Conservation (phyloP, 2,113 vertebrate genomes). For the Dipodomys ordii region DNA sequence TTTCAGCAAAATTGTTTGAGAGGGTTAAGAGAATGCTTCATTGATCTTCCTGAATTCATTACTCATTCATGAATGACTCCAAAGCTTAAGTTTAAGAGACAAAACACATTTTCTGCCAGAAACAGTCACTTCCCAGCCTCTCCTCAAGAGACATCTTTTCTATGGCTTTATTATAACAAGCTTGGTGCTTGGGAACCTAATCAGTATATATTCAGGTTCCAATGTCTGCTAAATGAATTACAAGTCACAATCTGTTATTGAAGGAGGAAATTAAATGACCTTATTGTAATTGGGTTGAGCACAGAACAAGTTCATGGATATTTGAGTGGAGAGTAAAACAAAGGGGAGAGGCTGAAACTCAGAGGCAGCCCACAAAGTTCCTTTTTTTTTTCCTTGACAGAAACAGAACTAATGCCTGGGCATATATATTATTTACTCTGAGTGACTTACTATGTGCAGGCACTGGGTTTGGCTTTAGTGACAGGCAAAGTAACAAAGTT, state of each 20-base stretch:
- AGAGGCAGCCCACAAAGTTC: constrained; percentile 47
- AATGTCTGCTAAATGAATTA: constrained; percentile 80
- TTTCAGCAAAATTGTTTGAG: constrained; percentile 69
- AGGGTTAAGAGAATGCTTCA: constrained; percentile 73
- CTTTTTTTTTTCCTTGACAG: constrained; percentile 24
- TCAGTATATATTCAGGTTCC: constrained; percentile 81
- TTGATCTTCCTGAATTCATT: constrained; percentile 76
- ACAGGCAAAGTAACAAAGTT: neutral
- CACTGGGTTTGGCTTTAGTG: neutral
- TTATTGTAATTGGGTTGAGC: constrained; percentile 77
- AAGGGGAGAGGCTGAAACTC: constrained; percentile 57
- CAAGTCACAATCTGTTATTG: constrained; percentile 81
- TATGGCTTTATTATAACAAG: constrained; percentile 78
- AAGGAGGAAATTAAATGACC: constrained; percentile 84
- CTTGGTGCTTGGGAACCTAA: constrained; percentile 77
- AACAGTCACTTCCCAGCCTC: constrained; percentile 78
- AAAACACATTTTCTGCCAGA: constrained; percentile 83
- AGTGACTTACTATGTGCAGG: neutral
- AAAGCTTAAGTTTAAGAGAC: constrained; percentile 75
- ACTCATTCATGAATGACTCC: constrained; percentile 79
- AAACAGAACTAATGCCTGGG: constrained; percentile 56
- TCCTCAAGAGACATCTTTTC: constrained; percentile 78
- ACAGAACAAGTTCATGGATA: constrained; percentile 65
- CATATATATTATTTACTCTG: neutral
- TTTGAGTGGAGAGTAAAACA: constrained; percentile 57